phyloP scores from a whole-genome alignment of 2,113 vertebrate species.

The Arothron firmamentum region DNA sequence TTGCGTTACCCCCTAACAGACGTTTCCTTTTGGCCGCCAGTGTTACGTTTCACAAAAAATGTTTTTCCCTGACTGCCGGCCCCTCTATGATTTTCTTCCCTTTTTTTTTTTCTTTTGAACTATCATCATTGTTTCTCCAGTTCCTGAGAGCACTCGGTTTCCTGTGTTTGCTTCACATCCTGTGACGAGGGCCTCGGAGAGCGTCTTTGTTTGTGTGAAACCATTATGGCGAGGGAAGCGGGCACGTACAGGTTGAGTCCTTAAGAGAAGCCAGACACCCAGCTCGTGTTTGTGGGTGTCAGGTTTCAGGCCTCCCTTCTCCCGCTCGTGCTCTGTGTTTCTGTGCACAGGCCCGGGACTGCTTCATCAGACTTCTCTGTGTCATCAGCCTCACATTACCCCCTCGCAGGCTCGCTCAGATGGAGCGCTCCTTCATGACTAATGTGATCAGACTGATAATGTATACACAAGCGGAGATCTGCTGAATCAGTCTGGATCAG shows the following conservation, averaged over 20 bases:
- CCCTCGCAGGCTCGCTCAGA: conserved; percentile 61
- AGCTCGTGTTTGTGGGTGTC: conserved; percentile 70
- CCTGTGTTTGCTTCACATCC: conserved; percentile 59
- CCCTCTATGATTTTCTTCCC: conserved; percentile 10
- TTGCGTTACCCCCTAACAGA: conserved; percentile 53
- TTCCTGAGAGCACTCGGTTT: conserved; percentile 60
- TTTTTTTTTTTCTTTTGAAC: conserved; percentile 37
- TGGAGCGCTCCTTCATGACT: conserved; percentile 68
- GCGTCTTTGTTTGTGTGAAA: conserved; percentile 63
- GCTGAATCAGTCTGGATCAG: conserved; percentile 56
- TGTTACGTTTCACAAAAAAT: conserved; percentile 48
- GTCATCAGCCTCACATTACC: conserved; percentile 68
- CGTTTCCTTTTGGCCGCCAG: conserved; percentile 26
- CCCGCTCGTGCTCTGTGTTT: conserved; percentile 27
- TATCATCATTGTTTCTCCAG: conserved; percentile 56
- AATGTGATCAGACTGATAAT: conserved; percentile 67
- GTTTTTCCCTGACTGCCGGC: conserved; percentile 26
- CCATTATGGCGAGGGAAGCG: conserved; percentile 55
- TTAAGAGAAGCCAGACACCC: conserved; percentile 72
- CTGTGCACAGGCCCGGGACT: conserved; percentile 48
- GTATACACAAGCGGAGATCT: conserved; percentile 36
- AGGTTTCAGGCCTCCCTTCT: conserved; percentile 62
- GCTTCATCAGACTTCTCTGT: conserved; percentile 54
- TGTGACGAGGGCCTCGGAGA: conserved; percentile 39
- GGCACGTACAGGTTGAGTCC: conserved; percentile 70